These are phyloP conservation scores for Nipponacmea schrenckii DNA, from an alignment of 2,888 invertebrate species.

Conservation along the genomic window DNA sequence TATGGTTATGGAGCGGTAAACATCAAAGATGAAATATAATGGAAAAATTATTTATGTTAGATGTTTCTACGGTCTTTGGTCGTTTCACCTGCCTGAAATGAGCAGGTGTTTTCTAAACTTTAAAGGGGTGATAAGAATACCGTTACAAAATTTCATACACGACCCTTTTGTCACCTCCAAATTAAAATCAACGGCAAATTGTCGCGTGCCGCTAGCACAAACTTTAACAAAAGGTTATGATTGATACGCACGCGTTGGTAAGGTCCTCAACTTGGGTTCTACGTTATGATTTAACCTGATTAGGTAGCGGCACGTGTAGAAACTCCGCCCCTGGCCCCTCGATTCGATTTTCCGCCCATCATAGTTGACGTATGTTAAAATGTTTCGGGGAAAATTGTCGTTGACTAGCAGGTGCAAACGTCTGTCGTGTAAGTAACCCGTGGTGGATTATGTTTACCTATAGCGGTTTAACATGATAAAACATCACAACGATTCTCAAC, in stretches of 20 bases:
- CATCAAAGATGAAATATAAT: no score
- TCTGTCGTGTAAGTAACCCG: no score
- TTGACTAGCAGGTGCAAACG: no score
- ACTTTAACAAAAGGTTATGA: not conserved
- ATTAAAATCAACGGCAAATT: not conserved
- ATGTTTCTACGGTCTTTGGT: not conserved
- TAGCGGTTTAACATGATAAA: conserved; percentile 6
- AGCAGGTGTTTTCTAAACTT: not conserved
- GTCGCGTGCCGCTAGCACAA: conserved; percentile 2
- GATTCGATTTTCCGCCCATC: no score
- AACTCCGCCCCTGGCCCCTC: no score
- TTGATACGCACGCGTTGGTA: conserved; percentile 2
- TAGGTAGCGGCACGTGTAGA: not conserved
- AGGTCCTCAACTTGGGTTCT: no score
- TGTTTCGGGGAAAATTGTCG: no score
- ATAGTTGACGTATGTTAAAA: no score
- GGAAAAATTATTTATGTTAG: not conserved
- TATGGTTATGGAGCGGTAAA: no score
- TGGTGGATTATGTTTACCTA: conserved; percentile 4
- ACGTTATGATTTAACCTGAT: conserved; percentile 1
- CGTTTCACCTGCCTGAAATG: not conserved
- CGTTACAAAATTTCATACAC: not conserved
- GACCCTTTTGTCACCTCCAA: not conserved
- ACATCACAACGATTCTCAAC: not conserved
- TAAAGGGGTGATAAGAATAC: conserved; percentile 1